A percentile compares a stretch with the other conserved stretches of the same genome.
Conservation (phyloP, 1,140 invertebrate genomes). For the Maniola jurtina region DNA sequence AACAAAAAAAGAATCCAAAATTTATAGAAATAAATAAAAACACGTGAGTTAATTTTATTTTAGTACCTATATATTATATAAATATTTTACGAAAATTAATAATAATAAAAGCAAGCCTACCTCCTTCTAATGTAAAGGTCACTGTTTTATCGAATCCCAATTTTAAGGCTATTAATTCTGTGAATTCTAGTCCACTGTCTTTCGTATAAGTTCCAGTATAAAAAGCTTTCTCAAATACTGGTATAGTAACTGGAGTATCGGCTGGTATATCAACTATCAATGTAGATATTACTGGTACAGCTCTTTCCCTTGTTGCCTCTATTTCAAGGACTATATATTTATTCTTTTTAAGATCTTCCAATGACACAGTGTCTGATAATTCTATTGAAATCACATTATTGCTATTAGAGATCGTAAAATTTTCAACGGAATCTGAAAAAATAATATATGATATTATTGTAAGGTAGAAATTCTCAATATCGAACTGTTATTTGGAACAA, state of each 20-base stretch:
- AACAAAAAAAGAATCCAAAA: conserved; percentile 7
- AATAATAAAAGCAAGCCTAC: conserved; percentile 27
- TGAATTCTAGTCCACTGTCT: conserved; percentile 37
- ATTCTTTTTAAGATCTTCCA: conserved; percentile 35
- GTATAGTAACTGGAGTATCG: conserved; percentile 28
- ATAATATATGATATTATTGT: conserved; percentile 5
- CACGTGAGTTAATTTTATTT: conserved; percentile 1
- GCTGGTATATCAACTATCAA: conserved; percentile 43
- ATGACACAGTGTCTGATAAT: conserved; percentile 25
- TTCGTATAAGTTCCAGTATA: conserved; percentile 44
- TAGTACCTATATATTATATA: too few relatives aligned
- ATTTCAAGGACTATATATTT: conserved; percentile 47
- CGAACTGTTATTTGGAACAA: too few relatives aligned
- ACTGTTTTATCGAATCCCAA: conserved; percentile 48
- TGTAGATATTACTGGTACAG: conserved; percentile 38
- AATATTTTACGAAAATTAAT: too few relatives aligned
- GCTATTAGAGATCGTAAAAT: conserved; percentile 34
- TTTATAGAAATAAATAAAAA: not conserved
- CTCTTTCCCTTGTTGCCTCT: conserved; percentile 42
- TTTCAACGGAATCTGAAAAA: conserved; percentile 41
- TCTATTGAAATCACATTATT: conserved; percentile 37
- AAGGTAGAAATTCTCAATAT: too few relatives aligned
- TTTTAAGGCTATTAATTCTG: conserved; percentile 37
- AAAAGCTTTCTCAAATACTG: conserved; percentile 44
- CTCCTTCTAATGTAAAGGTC: conserved; percentile 45